Evolutionary conservation across 2,113 vertebrate species (phyloP), one percentile per base, ranked within the genome.

Genomic region (Hydropotes inermis): DNA sequence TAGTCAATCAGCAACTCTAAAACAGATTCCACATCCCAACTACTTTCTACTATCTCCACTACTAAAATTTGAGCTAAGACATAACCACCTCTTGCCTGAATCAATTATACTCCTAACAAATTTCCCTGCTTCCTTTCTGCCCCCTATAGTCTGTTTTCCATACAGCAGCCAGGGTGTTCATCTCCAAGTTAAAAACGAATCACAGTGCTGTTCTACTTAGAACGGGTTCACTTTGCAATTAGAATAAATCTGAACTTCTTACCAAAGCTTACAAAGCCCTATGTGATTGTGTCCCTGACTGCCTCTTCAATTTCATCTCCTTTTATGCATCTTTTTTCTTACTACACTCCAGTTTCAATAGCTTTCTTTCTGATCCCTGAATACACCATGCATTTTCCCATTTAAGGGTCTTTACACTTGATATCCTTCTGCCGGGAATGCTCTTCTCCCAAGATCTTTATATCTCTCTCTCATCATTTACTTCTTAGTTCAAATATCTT

Each of bases 401-500:
- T 58, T 81, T 92, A 91, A 95, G n/a, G 28, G 16, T n/a, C 10
- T 85, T 96, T 78, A 58, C 58, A 82, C 4, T 30, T 95, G 3
- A 57, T 84, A 57, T 79, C 16, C 21, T 81, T 97, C 82, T 93
- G 6, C 52, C 8, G 55, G 7, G 54, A 96, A 84, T 64, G 36
- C 14, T 90, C 81, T 86, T 64, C 43, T 52, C 55, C 14, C 6
- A 13, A 45, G 28, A 84, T 97, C 21, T 94, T 97, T 84, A 95
- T 74, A 70, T 61, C 28, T 91, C 28, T 94, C 74, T 94, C 28
- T 94, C 45, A 82, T 60, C 45, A 93, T 93, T 88, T 85, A 74
- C 88, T 91, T 97, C 36, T 60, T 85, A 36, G 47, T 93, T 96
- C 67, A 91, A 57, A 92, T 96, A 91, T 92, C 36, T 92, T 96